Evolutionary conservation across 2,113 vertebrate species (phyloP), one percentile per base, ranked within the genome.

Genomic region (Otus sunia): DNA sequence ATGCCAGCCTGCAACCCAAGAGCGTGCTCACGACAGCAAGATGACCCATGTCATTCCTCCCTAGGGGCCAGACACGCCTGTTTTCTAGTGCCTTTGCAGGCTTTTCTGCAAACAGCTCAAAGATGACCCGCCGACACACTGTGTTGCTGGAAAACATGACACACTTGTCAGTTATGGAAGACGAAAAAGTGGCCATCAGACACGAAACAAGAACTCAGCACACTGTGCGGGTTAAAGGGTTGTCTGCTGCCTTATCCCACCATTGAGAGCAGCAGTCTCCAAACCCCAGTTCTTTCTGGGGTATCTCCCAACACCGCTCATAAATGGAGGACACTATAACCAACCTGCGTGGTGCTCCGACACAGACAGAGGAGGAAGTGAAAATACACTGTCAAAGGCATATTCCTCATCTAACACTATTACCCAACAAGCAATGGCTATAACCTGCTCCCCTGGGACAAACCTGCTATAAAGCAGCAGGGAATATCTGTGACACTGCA

Each of bases 161-260:
- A 32, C 29, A 4, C 7, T n/a, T 34, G 26, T 6, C 37, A 10
- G 32, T 19, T 3, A 59, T 9, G 13, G 45, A 80, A 84, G 39
- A 68, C 4, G 22, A 50, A 76, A 32, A 20, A 59, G 49, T 0
- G 0, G 9, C 14, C 15, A 50, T 9, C 2, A 1, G 36, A 47
- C 21, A 16, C 0, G 26, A 64, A 84, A 63, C 11, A 26, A 49
- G 30, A 32, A 53, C 23, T 34, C 21, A 13, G 27, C 4, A 6
- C 34, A 3, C 0, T 0, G 1, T 7, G 41, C 0, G 2, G 20
- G 34, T 39, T 12, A 26, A 32, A 27, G 1, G 0, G 34, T 0
- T 37, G 27, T 6, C 26, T 49, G 41, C 12, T n/a, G 74, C 10
- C 58, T 13, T 4, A 56, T 4, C 41, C 50, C 41, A 25, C 2